Evolutionary conservation across 2,888 invertebrate species (phyloP).

Genomic region (Colostygia pectinataria): DNA sequence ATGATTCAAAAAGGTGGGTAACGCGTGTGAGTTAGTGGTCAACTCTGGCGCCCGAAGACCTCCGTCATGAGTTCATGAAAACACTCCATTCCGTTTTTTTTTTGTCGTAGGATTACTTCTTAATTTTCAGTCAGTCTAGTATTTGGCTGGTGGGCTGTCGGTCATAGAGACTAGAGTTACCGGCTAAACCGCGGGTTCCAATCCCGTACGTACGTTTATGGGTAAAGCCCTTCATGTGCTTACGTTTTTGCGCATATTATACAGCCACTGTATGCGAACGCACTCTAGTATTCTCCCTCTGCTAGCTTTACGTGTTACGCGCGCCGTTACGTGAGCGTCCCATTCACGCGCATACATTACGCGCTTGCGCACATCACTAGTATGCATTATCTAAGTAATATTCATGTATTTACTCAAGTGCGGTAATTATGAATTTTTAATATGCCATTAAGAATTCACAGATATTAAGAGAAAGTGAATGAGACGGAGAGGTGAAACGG

Average conservation of each 20-base stretch:
- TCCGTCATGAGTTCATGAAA: too few species aligned
- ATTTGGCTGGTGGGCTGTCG: too few species aligned
- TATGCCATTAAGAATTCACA: conserved; percentile 15
- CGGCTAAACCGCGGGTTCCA: too few species aligned
- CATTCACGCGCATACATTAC: conserved; percentile 27
- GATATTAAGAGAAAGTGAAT: conserved; percentile 23
- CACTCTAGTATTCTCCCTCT: not conserved
- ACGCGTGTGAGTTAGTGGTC: too few species aligned
- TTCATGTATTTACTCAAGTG: conserved; percentile 27
- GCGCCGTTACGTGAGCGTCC: conserved; percentile 26
- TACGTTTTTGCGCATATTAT: not conserved
- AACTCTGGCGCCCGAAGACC: too few species aligned
- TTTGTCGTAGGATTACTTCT: too few species aligned
- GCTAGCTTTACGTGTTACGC: conserved; percentile 15
- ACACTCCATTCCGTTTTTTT: too few species aligned
- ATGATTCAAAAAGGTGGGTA: too few species aligned
- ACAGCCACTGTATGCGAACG: not conserved
- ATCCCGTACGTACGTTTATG: too few species aligned
- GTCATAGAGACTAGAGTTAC: too few species aligned
- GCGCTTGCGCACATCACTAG: conserved; percentile 18
- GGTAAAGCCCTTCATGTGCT: not conserved
- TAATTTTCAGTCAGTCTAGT: too few species aligned
- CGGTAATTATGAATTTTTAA: conserved; percentile 26
- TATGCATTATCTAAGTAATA: conserved; percentile 25
- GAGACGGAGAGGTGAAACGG: conserved; percentile 6